phyloP scores from a whole-genome alignment of 2,113 vertebrate species.

The Speoplatyrhinus poulsoni region DNA sequence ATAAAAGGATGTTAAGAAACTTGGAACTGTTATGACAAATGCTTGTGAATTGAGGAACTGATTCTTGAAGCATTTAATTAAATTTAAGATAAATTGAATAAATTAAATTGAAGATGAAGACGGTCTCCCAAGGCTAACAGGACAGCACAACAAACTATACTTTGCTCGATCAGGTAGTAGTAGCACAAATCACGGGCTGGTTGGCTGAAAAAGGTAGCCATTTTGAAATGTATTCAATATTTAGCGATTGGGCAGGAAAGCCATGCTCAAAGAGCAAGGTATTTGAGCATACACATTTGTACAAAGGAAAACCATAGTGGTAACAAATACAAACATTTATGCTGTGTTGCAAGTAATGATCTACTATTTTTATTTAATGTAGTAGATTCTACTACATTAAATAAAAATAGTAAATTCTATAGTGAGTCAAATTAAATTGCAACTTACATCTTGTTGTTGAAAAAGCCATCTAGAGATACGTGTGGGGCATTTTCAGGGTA shows the following conservation, averaged over 20 bases:
- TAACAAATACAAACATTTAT: not conserved
- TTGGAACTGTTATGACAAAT: too few species aligned
- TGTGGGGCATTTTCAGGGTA: slow-evolving; percentile 90
- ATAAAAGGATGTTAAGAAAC: too few species aligned
- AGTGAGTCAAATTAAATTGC: too few species aligned
- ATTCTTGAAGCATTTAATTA: too few species aligned
- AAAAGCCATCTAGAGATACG: slow-evolving; percentile 92
- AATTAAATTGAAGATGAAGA: too few species aligned
- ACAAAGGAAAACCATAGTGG: not conserved
- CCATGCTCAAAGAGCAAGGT: not conserved
- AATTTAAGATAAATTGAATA: too few species aligned
- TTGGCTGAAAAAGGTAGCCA: not conserved
- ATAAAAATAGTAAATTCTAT: not conserved
- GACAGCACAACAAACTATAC: not conserved
- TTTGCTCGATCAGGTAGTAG: not conserved
- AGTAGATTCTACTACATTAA: not conserved
- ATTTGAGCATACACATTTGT: not conserved
- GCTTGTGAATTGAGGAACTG: too few species aligned
- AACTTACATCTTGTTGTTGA: slow-evolving; percentile 95
- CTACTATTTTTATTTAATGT: not conserved
- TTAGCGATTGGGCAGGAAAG: not conserved
- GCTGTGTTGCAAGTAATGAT: too few species aligned
- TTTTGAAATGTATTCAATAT: not conserved
- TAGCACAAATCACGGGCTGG: too few species aligned
- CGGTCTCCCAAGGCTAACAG: too few species aligned